Conservation (phyloP, 2,888 invertebrate species). For the Ophion obscuratus region DNA sequence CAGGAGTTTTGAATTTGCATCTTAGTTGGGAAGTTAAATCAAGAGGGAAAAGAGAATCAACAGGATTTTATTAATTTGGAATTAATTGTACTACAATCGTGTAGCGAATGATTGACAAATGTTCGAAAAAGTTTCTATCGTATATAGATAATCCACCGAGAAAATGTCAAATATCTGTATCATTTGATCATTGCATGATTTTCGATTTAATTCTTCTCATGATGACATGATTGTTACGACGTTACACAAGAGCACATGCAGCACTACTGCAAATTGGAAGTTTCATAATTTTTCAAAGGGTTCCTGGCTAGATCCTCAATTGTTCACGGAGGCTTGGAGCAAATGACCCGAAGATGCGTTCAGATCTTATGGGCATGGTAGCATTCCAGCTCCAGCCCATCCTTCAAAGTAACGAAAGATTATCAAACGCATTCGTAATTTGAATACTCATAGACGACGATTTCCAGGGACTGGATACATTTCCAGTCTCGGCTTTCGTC, state of each 20-base stretch:
- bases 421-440: not conserved
- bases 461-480: no score
- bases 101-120: no score
- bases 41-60: no score
- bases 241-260: no score
- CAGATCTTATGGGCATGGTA: not conserved
- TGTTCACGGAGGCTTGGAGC: not conserved
- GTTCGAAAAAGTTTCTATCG: not conserved
- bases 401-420: not conserved
- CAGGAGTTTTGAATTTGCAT: no score
- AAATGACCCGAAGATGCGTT: not conserved
- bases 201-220: not conserved
- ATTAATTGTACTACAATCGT: no score
- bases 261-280: no score
- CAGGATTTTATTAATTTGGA: no score
- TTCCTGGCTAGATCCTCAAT: not conserved
- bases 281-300: not conserved
- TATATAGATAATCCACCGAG: not conserved
- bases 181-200: not conserved
- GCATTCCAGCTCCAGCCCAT: not conserved
- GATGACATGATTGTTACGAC: not conserved
- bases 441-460: not conserved
- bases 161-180: not conserved
- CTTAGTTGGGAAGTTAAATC: no score
- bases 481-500: no score